Conservation (phyloP, 2,797 vertebrate genomes). For the Melanotaenia boesemani region DNA sequence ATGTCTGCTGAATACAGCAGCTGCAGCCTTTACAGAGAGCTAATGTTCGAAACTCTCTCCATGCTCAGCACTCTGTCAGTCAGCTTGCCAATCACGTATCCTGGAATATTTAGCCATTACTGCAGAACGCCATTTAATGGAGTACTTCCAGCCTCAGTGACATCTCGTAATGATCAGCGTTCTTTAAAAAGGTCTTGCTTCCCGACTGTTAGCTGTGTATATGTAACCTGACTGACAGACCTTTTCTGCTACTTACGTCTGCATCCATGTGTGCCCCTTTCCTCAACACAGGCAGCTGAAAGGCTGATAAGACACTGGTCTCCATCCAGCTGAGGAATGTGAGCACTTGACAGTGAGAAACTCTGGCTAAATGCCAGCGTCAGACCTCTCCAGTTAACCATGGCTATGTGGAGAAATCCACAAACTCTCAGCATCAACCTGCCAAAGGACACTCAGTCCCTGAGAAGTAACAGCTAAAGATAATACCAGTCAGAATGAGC, state of each 20-base stretch:
- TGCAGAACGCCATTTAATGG: slow-evolving; percentile 44
- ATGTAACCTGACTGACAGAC: slow-evolving; percentile 14
- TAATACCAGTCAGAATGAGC: slow-evolving; percentile 63
- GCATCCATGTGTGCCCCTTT: slow-evolving; percentile 35
- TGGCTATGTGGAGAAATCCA: slow-evolving; percentile 70
- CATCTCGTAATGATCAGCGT: slow-evolving; percentile 22
- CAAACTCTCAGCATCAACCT: slow-evolving; percentile 64
- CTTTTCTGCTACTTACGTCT: slow-evolving; percentile 33
- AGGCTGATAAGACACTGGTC: slow-evolving; percentile 70
- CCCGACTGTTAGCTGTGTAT: slow-evolving; percentile 13
- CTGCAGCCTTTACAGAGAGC: slow-evolving; percentile 52
- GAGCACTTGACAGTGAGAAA: slow-evolving; percentile 72
- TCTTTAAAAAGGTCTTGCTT: slow-evolving; percentile 22
- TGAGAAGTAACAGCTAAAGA: slow-evolving; percentile 70
- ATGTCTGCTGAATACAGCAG: slow-evolving; percentile 70
- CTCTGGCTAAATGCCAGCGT: slow-evolving; percentile 62
- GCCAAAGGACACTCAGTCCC: slow-evolving; percentile 74
- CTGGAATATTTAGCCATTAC: slow-evolving; percentile 34
- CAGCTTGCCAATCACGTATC: slow-evolving; percentile 59
- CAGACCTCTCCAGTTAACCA: slow-evolving; percentile 66
- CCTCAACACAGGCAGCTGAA: slow-evolving; percentile 51
- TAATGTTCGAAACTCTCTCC: slow-evolving; percentile 42
- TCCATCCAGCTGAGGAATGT: slow-evolving; percentile 75
- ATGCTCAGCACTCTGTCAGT: slow-evolving; percentile 61
- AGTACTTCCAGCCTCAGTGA: slow-evolving; percentile 23